phyloP scores from a whole-genome alignment of 2,113 vertebrate species.

The Empidonax alnorum region DNA sequence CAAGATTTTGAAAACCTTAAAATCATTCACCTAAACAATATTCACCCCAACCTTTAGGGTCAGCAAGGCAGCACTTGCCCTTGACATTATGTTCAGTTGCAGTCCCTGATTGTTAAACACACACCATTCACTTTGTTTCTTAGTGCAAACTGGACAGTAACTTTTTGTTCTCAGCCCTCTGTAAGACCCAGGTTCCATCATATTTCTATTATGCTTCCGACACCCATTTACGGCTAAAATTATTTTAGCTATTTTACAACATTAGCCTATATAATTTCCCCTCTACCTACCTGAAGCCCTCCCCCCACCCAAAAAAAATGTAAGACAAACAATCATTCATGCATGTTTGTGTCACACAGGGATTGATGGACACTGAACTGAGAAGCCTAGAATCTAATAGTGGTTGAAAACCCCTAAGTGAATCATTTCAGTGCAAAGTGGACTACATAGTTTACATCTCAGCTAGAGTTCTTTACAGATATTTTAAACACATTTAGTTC shows the following conservation, averaged over 20 bases:
- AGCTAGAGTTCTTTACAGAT: slow-evolving; percentile 47
- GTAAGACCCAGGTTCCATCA: slow-evolving; percentile 3
- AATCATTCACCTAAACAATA: slow-evolving; percentile 59
- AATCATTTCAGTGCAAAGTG: slow-evolving; percentile 53
- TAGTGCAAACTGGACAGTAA: slow-evolving; percentile 50
- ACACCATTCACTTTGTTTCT: neutral
- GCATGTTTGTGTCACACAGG: slow-evolving; percentile 51
- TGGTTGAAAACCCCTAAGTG: neutral
- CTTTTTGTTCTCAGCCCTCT: slow-evolving; percentile 47
- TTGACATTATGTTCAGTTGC: neutral
- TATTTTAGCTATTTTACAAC: slow-evolving; percentile 61
- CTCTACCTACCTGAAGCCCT: slow-evolving; percentile 33
- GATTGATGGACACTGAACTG: slow-evolving; percentile 2
- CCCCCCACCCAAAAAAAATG: neutral
- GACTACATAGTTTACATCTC: slow-evolving; percentile 52
- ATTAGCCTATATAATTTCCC: slow-evolving; percentile 40
- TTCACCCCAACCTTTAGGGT: slow-evolving; percentile 29
- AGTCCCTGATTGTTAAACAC: slow-evolving; percentile 29
- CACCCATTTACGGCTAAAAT: slow-evolving; percentile 64
- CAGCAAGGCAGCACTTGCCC: slow-evolving; percentile 15
- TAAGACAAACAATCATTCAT: slow-evolving; percentile 30
- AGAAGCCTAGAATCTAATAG: slow-evolving; percentile 49
- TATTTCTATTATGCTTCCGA: neutral
- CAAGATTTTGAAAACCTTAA: slow-evolving; percentile 73
- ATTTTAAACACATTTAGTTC: slow-evolving; percentile 51